Conservation (phyloP, 2,797 vertebrate species). For the Molossus alvarezi region DNA sequence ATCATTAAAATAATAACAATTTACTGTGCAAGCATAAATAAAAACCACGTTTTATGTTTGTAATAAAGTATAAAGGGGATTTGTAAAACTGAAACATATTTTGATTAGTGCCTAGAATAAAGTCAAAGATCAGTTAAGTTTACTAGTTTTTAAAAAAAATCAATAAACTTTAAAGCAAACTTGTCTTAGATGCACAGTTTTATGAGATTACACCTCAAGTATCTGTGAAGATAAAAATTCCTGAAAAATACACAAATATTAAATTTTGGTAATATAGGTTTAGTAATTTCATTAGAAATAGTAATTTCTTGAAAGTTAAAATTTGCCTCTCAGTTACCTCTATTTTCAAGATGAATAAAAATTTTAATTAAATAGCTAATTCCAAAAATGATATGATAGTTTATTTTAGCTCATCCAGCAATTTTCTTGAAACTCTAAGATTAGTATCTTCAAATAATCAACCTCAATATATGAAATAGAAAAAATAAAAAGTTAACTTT, state of each 20-base stretch:
- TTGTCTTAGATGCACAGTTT: background rate
- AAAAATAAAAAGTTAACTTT: constrained; percentile 67
- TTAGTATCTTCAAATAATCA: constrained; percentile 73
- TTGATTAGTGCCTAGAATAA: background rate
- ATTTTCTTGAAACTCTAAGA: constrained; percentile 78
- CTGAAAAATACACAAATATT: background rate
- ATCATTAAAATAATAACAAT: background rate
- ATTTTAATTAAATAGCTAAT: constrained; percentile 85
- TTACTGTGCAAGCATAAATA: background rate
- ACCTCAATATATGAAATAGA: constrained; percentile 69
- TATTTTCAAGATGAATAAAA: constrained; percentile 74
- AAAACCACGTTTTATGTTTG: background rate
- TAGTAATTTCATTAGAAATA: constrained; percentile 64
- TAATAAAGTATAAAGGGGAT: background rate
- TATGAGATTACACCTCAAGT: background rate
- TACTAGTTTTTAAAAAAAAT: background rate
- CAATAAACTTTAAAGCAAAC: background rate
- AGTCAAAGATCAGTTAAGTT: background rate
- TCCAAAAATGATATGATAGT: constrained; percentile 73
- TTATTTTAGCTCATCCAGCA: constrained; percentile 73
- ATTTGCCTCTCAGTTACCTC: constrained; percentile 49
- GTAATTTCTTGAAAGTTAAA: constrained; percentile 70
- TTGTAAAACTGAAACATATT: background rate
- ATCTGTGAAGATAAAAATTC: constrained; percentile 10
- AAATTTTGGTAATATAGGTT: constrained; percentile 35